Conservation (phyloP, 2,888 invertebrate species). For the Drosophila yooni region DNA sequence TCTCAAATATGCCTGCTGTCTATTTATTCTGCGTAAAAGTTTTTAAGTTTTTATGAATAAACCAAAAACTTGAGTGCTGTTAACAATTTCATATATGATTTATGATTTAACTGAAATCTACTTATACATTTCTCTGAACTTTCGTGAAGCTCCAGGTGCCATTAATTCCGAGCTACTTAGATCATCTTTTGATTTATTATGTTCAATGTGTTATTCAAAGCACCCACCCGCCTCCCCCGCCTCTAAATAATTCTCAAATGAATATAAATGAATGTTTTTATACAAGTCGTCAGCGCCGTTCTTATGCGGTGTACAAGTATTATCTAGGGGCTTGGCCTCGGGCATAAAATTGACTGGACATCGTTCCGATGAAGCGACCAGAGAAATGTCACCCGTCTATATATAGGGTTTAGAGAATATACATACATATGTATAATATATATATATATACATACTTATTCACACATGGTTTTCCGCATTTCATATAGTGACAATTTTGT, state of each 20-base stretch:
- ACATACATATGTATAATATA: constrained; percentile 14
- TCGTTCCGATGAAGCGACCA: constrained; percentile 62
- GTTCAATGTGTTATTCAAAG: constrained; percentile 38
- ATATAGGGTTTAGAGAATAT: constrained; percentile 53
- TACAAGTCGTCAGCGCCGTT: constrained; percentile 37
- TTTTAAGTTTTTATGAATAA: not conserved
- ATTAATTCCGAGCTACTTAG: constrained; percentile 50
- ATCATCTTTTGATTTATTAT: constrained; percentile 54
- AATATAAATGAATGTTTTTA: constrained; percentile 54
- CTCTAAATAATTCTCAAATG: constrained; percentile 28
- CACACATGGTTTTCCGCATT: constrained; percentile 77
- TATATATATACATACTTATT: constrained; percentile 51
- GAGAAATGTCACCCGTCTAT: constrained; percentile 75
- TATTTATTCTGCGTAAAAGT: not conserved
- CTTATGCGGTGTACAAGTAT: constrained; percentile 36
- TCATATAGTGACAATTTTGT: constrained; percentile 73
- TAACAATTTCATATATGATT: not conserved
- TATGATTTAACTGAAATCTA: constrained; percentile 1
- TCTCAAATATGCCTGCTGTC: not conserved
- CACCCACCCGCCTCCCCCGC: not conserved
- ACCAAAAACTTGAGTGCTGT: not conserved
- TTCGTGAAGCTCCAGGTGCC: constrained; percentile 41
- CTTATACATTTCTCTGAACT: constrained; percentile 7
- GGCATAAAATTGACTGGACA: constrained; percentile 70
- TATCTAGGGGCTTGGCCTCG: constrained; percentile 64